phyloP scores from a whole-genome alignment of 1,140 invertebrate species.

The Drosophila subobscura region DNA sequence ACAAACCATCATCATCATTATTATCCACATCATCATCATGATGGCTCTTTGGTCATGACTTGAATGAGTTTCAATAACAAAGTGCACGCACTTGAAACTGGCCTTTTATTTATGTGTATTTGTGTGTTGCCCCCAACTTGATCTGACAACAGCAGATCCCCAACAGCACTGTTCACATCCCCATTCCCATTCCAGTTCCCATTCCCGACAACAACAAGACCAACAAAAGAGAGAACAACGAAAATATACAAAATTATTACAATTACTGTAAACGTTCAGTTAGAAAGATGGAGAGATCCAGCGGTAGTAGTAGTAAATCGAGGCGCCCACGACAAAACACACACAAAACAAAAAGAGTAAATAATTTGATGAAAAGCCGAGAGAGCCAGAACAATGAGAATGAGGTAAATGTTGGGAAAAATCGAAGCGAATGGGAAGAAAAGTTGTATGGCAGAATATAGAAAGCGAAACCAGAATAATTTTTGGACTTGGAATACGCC shows the following conservation, averaged over 20 bases:
- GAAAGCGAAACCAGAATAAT: conserved; percentile 34
- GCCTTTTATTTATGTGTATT: conserved; percentile 68
- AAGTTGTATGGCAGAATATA: neutral
- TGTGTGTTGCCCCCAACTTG: conserved; percentile 23
- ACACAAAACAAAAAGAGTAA: conserved; percentile 26
- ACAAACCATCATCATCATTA: conserved; percentile 37
- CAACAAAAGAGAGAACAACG: conserved; percentile 41
- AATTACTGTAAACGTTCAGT: conserved; percentile 70
- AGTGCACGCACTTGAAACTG: conserved; percentile 75
- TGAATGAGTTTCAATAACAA: conserved; percentile 80
- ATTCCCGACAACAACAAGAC: conserved; percentile 29
- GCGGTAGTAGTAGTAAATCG: conserved; percentile 4
- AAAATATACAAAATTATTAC: conserved; percentile 74
- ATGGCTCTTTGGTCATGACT: conserved; percentile 51
- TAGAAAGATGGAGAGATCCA: conserved; percentile 8
- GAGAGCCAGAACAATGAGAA: conserved; percentile 39
- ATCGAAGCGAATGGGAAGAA: conserved; percentile 4
- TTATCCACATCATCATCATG: conserved; percentile 54
- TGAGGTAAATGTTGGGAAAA: conserved; percentile 31
- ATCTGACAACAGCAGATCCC: conserved; percentile 14
- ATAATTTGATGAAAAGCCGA: conserved; percentile 33
- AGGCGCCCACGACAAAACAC: conserved; percentile 35
- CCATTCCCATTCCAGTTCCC: neutral
- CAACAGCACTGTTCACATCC: too few species aligned
- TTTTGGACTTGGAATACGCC: conserved; percentile 6